These are phyloP conservation scores for Morelia viridis DNA, from an alignment of 2,797 vertebrate genomes.

Conservation along the genomic window DNA sequence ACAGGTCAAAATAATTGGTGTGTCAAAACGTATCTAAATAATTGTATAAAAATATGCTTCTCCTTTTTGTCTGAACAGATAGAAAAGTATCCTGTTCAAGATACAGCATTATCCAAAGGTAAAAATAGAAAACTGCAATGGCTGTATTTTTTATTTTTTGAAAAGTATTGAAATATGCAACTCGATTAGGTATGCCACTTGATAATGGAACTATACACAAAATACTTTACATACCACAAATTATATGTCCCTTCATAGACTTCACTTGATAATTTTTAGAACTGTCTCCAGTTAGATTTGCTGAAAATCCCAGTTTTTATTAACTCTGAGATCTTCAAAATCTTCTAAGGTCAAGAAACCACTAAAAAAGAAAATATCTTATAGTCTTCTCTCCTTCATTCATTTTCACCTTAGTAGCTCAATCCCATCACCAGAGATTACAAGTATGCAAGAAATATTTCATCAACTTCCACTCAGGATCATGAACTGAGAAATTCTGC, in stretches of 20 bases:
- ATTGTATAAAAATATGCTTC: conserved; percentile 12
- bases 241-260: not conserved
- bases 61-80: conserved; percentile 78
- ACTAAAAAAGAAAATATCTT: not conserved
- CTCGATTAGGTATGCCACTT: not conserved
- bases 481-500: too few relatives aligned
- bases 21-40: not conserved
- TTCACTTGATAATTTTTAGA: not conserved
- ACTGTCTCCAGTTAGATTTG: not conserved
- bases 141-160: not conserved
- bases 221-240: too few relatives aligned
- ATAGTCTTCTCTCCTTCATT: not conserved
- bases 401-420: not conserved
- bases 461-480: too few relatives aligned
- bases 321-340: not conserved
- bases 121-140: conserved; percentile 51
- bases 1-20: conserved; percentile 2
- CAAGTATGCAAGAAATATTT: too few relatives aligned
- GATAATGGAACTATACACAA: not conserved
- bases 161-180: not conserved
- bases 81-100: conserved; percentile 91
- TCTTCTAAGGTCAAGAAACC: not conserved
- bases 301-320: not conserved
- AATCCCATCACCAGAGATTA: not conserved
- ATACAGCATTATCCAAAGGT: conserved; percentile 86